A percentile compares a stretch with the other conserved stretches of the same genome.
Evolutionary conservation across 2,797 vertebrate genomes (phyloP).

Genomic region (Limnodromus scolopaceus): DNA sequence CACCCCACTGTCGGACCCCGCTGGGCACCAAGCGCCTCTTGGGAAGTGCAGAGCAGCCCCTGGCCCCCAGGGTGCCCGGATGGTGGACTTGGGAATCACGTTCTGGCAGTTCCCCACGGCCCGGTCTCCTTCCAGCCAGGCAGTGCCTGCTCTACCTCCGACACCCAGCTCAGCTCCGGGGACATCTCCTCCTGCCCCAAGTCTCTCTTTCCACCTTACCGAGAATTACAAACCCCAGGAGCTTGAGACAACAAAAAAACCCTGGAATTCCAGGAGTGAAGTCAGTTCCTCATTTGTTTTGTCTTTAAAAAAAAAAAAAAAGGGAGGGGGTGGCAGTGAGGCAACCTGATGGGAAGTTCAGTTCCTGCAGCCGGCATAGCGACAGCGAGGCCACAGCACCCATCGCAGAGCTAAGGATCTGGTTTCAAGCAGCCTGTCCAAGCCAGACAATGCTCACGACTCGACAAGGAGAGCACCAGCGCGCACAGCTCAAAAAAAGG

Average conservation of each 20-base stretch:
- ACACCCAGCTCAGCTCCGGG: neutral
- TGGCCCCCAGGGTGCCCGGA: neutral
- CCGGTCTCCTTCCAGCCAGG: neutral
- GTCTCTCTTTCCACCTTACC: neutral
- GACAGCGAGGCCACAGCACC: neutral
- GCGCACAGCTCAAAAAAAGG: constrained; percentile 62
- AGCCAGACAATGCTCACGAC: constrained; percentile 60
- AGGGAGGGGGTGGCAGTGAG: constrained; percentile 58
- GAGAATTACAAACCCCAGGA: neutral
- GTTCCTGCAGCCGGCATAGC: neutral
- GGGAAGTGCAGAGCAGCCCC: neutral
- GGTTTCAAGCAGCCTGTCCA: constrained; percentile 26
- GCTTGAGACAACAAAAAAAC: neutral
- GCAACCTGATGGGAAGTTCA: neutral
- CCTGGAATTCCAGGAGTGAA: neutral
- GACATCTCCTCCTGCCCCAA: neutral
- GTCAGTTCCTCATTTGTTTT: neutral
- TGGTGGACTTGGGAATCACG: neutral
- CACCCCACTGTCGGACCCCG: neutral
- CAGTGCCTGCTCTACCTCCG: neutral
- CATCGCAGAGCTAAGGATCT: neutral
- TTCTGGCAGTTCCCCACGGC: neutral
- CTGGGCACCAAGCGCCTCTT: fast-evolving
- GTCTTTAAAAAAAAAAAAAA: neutral
- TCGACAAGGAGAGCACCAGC: constrained; percentile 67